phyloP scores from a whole-genome alignment of 2,797 vertebrate genomes.

The Chelonia mydas region DNA sequence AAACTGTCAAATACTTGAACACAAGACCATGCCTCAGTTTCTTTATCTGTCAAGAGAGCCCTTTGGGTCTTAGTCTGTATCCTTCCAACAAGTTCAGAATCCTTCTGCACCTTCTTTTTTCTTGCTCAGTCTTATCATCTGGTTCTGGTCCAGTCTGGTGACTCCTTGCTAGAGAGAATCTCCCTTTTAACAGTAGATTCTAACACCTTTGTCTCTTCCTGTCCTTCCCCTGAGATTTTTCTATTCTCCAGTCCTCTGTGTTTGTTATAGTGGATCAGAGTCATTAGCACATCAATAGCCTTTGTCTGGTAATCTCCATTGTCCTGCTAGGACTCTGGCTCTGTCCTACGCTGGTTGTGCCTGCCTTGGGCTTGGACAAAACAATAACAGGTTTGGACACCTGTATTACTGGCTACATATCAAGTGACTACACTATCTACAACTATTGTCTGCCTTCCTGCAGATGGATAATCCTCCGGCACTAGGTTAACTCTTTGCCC shows the following conservation, averaged over 20 bases:
- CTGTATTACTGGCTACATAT: not conserved
- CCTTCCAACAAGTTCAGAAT: not conserved
- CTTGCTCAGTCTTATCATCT: not conserved
- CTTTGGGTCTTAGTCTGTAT: not conserved
- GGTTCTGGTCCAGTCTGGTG: not conserved
- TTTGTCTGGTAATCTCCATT: not conserved
- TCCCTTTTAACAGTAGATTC: not conserved
- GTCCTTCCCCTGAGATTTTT: not conserved
- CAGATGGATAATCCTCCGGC: not conserved
- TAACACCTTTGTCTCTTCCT: not conserved
- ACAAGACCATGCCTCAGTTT: not conserved
- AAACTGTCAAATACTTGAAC: not conserved
- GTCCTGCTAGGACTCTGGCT: not conserved
- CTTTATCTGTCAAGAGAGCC: not conserved
- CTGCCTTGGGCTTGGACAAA: not conserved
- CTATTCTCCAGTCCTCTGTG: too few species aligned
- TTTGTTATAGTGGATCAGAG: not conserved
- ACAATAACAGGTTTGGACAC: not conserved
- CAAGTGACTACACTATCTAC: not conserved
- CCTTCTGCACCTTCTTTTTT: not conserved
- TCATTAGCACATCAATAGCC: not conserved
- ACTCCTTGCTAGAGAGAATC: not conserved
- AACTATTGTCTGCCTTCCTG: not conserved
- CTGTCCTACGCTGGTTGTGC: not conserved
- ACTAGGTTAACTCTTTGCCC: not conserved